A percentile compares a stretch with the other conserved stretches of the same genome.
phyloP scores from a whole-genome alignment of 2,888 invertebrate genomes.

The Eulithis prunata region DNA sequence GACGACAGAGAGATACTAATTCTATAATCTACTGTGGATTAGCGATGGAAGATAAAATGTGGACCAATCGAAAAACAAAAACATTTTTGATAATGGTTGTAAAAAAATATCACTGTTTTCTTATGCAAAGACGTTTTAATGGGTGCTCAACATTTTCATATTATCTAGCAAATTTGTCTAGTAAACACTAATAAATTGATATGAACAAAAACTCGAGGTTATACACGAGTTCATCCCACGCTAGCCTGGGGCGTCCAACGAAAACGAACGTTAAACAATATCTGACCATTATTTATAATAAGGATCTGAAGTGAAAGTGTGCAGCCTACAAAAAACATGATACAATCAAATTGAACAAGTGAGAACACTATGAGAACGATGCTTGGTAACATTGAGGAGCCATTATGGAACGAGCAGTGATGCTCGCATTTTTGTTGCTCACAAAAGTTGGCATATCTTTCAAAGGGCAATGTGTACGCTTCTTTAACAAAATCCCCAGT shows the following conservation, averaged over 20 bases:
- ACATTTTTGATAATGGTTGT: not conserved
- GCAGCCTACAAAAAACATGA: conserved; percentile 38
- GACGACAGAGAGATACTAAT: not conserved
- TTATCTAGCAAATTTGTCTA: not conserved
- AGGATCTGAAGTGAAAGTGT: conserved; percentile 76
- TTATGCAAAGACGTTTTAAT: conserved; percentile 1
- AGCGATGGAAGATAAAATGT: not conserved
- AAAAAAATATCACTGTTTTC: not conserved
- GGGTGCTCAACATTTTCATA: not conserved
- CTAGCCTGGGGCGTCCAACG: conserved; percentile 54
- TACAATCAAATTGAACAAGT: conserved; percentile 24
- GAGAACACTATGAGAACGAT: conserved; percentile 3
- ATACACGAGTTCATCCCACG: conserved; percentile 26
- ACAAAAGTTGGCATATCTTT: no score
- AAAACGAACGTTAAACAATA: conserved; percentile 72
- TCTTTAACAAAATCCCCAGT: no score
- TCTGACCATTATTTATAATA: conserved; percentile 58
- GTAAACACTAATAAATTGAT: conserved; percentile 25
- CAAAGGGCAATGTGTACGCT: no score
- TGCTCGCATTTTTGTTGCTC: no score
- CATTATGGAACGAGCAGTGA: no score
- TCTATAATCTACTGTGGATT: not conserved
- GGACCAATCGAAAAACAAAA: not conserved
- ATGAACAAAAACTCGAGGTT: conserved; percentile 32
- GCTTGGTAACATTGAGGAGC: not conserved